These are phyloP conservation scores for Laticauda colubrina DNA, from an alignment of 2,113 vertebrate species.

Conservation along the genomic window DNA sequence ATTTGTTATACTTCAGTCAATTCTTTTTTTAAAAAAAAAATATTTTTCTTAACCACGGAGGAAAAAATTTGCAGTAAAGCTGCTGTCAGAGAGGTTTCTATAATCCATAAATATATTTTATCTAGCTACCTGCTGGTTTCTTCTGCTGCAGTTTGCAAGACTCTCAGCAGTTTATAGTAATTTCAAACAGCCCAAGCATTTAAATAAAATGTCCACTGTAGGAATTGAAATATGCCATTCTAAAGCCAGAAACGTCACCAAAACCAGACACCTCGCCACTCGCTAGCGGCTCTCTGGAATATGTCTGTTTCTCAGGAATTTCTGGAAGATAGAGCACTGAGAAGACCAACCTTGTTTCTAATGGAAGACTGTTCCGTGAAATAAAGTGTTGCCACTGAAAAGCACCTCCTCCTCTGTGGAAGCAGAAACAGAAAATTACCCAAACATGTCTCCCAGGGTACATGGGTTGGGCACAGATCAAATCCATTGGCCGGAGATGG, in stretches of 20 bases:
- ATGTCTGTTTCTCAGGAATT: neutral
- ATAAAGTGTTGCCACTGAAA: neutral
- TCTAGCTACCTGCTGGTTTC: neutral
- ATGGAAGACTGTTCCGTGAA: neutral
- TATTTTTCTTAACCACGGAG: neutral
- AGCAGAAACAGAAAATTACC: neutral
- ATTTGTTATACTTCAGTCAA: conserved; percentile 39
- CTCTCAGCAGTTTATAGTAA: neutral
- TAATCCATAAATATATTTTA: neutral
- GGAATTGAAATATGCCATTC: neutral
- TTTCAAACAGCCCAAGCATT: neutral
- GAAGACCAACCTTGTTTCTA: neutral
- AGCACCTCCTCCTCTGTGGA: neutral
- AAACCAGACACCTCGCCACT: neutral
- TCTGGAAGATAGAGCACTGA: neutral
- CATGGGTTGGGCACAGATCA: neutral
- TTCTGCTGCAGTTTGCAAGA: neutral
- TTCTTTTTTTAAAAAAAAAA: neutral
- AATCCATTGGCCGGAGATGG: neutral
- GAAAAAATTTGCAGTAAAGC: neutral
- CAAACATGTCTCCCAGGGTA: neutral
- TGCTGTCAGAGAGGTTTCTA: neutral
- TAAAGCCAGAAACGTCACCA: neutral
- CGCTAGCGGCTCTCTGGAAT: neutral
- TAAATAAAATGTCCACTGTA: neutral